Conservation (phyloP, 2,113 vertebrate species). For the Ploceus nigricollis region DNA sequence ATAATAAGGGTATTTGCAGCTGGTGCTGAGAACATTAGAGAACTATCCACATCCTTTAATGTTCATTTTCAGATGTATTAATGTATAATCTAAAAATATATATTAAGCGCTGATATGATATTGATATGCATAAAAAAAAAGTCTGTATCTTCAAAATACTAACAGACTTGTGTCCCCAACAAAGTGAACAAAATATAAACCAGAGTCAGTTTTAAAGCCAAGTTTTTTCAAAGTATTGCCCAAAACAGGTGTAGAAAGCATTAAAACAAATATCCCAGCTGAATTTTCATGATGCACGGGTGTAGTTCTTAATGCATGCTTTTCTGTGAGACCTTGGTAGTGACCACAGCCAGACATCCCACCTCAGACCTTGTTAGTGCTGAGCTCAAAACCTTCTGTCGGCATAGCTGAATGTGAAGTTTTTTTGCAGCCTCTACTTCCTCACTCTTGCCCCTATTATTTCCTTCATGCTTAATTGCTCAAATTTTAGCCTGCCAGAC, state of each 20-base stretch:
- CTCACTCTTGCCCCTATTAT: neutral
- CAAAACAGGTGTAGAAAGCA: constrained; percentile 2
- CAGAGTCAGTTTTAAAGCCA: neutral
- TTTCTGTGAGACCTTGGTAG: constrained; percentile 10
- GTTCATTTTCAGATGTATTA: neutral
- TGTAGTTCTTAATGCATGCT: neutral
- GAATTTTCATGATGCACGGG: neutral
- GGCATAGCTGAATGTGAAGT: neutral
- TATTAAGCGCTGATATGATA: neutral
- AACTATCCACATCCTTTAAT: neutral
- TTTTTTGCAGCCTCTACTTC: neutral
- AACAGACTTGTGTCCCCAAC: neutral
- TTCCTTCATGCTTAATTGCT: neutral
- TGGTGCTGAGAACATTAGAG: neutral
- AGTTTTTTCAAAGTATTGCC: neutral
- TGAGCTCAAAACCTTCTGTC: neutral
- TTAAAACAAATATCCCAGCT: constrained; percentile 13
- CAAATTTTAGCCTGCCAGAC: neutral
- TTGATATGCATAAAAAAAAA: neutral
- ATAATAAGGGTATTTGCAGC: neutral
- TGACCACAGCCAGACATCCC: neutral
- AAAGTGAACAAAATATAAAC: neutral
- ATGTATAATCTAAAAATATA: neutral
- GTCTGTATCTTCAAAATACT: neutral
- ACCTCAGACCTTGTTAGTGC: neutral